A percentile compares a stretch with the other conserved stretches of the same genome.
phyloP scores from a whole-genome alignment of 2,888 invertebrate genomes.

The Protophormia terraenovae region DNA sequence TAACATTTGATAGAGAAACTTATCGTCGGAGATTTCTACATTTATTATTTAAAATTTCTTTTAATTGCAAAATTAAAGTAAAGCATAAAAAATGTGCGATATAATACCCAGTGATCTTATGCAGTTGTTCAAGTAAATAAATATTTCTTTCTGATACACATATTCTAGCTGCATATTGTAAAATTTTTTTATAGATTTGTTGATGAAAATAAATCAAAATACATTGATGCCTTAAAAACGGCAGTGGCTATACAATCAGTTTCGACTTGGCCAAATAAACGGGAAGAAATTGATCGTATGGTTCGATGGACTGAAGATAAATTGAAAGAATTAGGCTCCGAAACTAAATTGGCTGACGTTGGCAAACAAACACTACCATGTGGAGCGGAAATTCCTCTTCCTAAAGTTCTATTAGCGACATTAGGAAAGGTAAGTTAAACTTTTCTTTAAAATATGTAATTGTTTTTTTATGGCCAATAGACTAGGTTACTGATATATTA shows the following conservation, averaged over 20 bases:
- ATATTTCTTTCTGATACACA: slow-evolving; percentile 31
- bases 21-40: too few relatives aligned
- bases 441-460: too few relatives aligned
- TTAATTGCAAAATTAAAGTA: too few relatives aligned
- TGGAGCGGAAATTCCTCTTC: slow-evolving; percentile 88
- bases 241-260: slow-evolving; percentile 97
- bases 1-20: too few relatives aligned
- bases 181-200: too few relatives aligned
- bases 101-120: too few relatives aligned
- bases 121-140: too few relatives aligned
- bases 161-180: too few relatives aligned
- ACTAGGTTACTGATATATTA: too few relatives aligned
- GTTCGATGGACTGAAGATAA: slow-evolving; percentile 89
- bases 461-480: too few relatives aligned
- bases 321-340: slow-evolving; percentile 87
- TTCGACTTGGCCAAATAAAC: slow-evolving; percentile 93
- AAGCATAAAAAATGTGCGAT: too few relatives aligned
- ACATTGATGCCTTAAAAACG: slow-evolving; percentile 89
- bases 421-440: slow-evolving; percentile 84
- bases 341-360: slow-evolving; percentile 87
- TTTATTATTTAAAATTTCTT: too few relatives aligned
- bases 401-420: slow-evolving; percentile 91
- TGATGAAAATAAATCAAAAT: slow-evolving; percentile 88
- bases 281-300: slow-evolving; percentile 93
- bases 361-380: slow-evolving; percentile 89